Conservation (phyloP, 2,113 vertebrate species). For the Limanda limanda region DNA sequence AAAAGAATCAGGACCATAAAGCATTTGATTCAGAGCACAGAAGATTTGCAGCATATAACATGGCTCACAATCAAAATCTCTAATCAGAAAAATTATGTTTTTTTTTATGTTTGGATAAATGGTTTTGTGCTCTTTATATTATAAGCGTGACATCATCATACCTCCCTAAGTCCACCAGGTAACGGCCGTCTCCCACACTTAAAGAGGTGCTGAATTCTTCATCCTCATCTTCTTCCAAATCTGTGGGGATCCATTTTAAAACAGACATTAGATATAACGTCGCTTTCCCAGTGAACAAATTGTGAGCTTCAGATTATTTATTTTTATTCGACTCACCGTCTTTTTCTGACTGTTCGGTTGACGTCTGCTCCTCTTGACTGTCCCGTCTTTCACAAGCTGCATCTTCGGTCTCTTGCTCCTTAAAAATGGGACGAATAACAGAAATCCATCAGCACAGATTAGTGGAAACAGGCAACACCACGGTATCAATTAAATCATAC, state of each 20-base stretch:
- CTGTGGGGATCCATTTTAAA: slow-evolving; percentile 32
- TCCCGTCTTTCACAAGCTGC: neutral
- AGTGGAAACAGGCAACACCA: neutral
- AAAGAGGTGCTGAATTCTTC: slow-evolving; percentile 37
- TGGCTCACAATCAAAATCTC: too few species aligned
- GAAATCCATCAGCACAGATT: neutral
- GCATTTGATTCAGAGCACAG: too few species aligned
- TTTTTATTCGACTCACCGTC: neutral
- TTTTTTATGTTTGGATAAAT: too few species aligned
- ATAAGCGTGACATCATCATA: neutral
- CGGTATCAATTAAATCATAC: too few species aligned
- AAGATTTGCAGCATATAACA: too few species aligned
- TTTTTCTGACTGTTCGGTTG: neutral
- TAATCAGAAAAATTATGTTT: too few species aligned
- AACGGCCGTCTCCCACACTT: slow-evolving; percentile 48
- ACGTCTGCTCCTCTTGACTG: neutral
- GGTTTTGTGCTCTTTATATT: too few species aligned
- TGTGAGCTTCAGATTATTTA: neutral
- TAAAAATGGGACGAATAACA: neutral
- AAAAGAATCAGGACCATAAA: too few species aligned
- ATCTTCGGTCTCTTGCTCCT: neutral
- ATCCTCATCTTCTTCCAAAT: slow-evolving; percentile 7
- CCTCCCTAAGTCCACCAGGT: slow-evolving; percentile 60
- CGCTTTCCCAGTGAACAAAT: neutral
- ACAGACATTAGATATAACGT: neutral